Base-by-base conservation (phyloP, 1,140 invertebrate genomes). In the Agrypnia vestita region DNA sequence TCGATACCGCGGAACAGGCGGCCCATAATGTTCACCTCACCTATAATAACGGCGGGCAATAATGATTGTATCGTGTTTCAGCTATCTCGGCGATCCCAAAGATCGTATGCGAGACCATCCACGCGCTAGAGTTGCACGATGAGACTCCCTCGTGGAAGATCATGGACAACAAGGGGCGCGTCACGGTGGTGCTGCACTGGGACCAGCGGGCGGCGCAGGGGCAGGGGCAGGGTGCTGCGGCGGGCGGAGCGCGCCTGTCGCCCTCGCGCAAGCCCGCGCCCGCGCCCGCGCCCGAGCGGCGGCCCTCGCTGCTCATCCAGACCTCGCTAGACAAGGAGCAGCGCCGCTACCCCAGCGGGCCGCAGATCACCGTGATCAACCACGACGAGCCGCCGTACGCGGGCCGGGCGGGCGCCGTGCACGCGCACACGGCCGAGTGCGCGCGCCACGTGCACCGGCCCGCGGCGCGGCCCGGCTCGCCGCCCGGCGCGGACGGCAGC, bases 81-180 rank as follows among this genome's bases (percentile, higher is more conserved):
- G 96, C 96, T 82, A 96, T 98, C 91, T 96, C 95, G 87, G 96
- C 96, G 84, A 97, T 98, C 84, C 97, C 97, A 84, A 96, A 96
- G 91, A 97, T 98, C 92, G 96, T 98, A 87, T 97, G 96, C 92
- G 97, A 97, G 90, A 97, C 96, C 84, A 97, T 97, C 85, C 95
- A 97, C 91, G 95, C 96, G 77, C 90, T 97, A 90, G 96, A 97
- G 88, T 90, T 97, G 85, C 96, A 97, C 90, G 95, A 97, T 96
- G 96, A 97, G 89, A 96, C 95, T 85, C 96, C 96, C 84, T 97
- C 96, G 89, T 98, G 96, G 96, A 97, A 97, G 90, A 97, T 97
- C 91, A 97, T 97, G 95, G 96, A 97, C 92, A 97, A 97, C 92
- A 95, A 97, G 91, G 95, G 96, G 85, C 93, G 96, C 87, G 95